Conservation (phyloP, 2,113 vertebrate species). For the Marmota monax region DNA sequence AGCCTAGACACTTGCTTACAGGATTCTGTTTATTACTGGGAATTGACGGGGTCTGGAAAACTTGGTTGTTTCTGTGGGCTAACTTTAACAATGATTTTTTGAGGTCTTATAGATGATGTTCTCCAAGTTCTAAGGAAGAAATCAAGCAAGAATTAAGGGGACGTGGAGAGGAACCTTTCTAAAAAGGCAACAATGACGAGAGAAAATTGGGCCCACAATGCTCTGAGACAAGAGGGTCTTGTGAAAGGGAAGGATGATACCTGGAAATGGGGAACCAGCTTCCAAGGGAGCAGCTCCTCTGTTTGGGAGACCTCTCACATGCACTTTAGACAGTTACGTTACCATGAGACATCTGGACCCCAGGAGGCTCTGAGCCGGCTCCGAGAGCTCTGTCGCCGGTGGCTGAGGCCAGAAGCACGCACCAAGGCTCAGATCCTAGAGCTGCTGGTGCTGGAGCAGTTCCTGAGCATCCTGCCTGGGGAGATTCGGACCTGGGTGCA, state of each 20-base stretch:
- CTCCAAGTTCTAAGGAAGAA: conserved; percentile 52
- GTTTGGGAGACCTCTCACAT: conserved; percentile 76
- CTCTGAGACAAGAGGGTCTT: conserved; percentile 74
- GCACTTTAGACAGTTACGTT: conserved; percentile 76
- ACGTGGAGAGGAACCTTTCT: background rate
- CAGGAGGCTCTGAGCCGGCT: conserved; percentile 76
- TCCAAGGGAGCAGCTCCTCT: conserved; percentile 66
- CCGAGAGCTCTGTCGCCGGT: conserved; percentile 78
- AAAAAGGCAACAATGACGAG: conserved; percentile 67
- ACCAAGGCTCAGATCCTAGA: conserved; percentile 82
- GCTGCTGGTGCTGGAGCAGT: conserved; percentile 80
- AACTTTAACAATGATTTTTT: conserved; percentile 62
- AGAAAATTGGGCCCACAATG: conserved; percentile 64
- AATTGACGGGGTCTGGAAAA: background rate
- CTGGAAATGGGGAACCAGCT: conserved; percentile 73
- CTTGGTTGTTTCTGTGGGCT: conserved; percentile 11
- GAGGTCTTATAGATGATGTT: conserved; percentile 39
- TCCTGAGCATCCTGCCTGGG: conserved; percentile 76
- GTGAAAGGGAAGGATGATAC: conserved; percentile 72
- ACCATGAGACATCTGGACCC: conserved; percentile 74
- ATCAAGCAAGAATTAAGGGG: conserved; percentile 28
- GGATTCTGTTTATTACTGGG: background rate
- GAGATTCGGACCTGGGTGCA: conserved; percentile 79
- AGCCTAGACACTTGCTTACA: background rate
- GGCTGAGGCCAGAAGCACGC: conserved; percentile 76